Evolutionary conservation across 2,113 vertebrate species (phyloP), one percentile per base, ranked within the genome.

Genomic region (Larimichthys polyactis): DNA sequence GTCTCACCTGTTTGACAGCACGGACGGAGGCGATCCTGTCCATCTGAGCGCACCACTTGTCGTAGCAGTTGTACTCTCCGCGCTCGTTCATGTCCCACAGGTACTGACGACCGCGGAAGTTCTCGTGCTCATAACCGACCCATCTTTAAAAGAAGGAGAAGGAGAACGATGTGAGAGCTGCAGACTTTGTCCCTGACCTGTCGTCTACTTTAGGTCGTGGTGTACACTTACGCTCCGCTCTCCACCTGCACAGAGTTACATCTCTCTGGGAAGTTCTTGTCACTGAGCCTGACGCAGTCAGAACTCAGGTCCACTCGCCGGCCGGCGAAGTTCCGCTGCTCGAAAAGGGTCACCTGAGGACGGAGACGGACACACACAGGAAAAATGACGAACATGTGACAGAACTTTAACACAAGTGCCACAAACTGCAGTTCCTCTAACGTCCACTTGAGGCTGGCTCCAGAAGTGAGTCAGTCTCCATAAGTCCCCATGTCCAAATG

Each of bases 181-280:
- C 36, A 43, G n/a, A 65, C 11, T 4, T 40, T 8, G 7, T 40
- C 40, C 24, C 1, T n/a, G 64, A 20, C 40, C 17, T 5, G 9
- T 14, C 3, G 16, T 10, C 2, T 6, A 0, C 70, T 68, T 2
- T 40, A 51, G 70, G 71, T 58, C 72, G 71, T 4, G 64, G 3
- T 51, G 36, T 59, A 0, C 55, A 95, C 95, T 93, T 89, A 95
- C 95, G 92, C 95, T 91, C 94, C 95, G 64, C 92, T 94, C 82
- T 95, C 95, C 89, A 95, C 94, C 84, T 95, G 95, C 82, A 95
- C 95, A 59, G 95, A 96, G 91, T 95, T 96, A 68, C 95, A 96
- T 95, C 90, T 94, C 78, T 96, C 95, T 1, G 95, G 92, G 87
- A 96, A 96, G 93, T 93, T 95, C 85, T 93, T 95, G 57, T 96